Conservation (phyloP, 2,888 invertebrate species). For the Troides aeacus region DNA sequence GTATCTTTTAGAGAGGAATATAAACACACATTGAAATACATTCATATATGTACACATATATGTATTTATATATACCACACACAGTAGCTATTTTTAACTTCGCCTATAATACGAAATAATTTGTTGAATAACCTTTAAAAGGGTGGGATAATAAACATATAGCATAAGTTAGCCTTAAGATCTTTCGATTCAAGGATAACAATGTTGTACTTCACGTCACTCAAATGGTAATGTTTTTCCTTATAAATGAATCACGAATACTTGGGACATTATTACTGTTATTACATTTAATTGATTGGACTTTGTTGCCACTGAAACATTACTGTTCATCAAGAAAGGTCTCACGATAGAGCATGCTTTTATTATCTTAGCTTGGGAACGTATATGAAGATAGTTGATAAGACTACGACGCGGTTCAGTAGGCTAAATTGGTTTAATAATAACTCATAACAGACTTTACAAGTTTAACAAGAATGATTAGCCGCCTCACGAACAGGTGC, state of each 20-base stretch:
- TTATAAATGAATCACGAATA: not conserved
- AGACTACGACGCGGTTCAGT: too few relatives aligned
- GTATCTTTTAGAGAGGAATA: too few relatives aligned
- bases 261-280: not conserved
- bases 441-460: too few relatives aligned
- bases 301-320: not conserved
- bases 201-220: not conserved
- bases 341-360: too few relatives aligned
- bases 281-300: not conserved
- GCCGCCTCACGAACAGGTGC: too few relatives aligned
- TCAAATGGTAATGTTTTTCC: not conserved
- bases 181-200: slow-evolving; percentile 2
- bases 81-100: not conserved
- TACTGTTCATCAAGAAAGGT: not conserved
- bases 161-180: not conserved
- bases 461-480: too few relatives aligned
- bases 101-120: not conserved
- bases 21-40: too few relatives aligned
- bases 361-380: too few relatives aligned
- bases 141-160: not conserved
- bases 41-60: too few relatives aligned
- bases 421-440: too few relatives aligned
- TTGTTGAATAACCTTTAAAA: not conserved
- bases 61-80: too few relatives aligned
- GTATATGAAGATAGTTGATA: too few relatives aligned